Evolutionary conservation across 2,113 vertebrate genomes (phyloP).

Genomic region (Leptodactylus fuscus): DNA sequence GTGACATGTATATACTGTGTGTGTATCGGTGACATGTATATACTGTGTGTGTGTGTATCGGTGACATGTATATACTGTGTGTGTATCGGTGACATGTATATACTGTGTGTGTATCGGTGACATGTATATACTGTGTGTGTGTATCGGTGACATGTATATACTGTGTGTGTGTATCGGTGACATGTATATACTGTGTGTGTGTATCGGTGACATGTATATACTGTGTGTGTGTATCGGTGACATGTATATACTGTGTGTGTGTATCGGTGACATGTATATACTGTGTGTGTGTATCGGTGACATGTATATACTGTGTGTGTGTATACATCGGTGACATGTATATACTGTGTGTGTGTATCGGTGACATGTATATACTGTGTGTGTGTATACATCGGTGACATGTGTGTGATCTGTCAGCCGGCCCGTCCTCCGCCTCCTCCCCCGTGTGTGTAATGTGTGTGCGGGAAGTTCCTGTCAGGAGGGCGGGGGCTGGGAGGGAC

Average conservation of each 20-base stretch:
- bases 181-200: background rate
- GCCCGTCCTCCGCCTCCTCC: background rate
- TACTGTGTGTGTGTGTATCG: background rate
- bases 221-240: too few species aligned
- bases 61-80: background rate
- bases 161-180: too few species aligned
- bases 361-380: background rate
- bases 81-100: background rate
- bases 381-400: background rate
- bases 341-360: background rate
- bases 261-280: background rate
- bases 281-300: background rate
- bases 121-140: background rate
- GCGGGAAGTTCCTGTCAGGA: conserved; percentile 54
- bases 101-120: too few species aligned
- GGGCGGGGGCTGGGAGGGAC: conserved; percentile 54
- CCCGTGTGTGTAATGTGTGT: conserved; percentile 21
- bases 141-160: too few species aligned
- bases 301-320: background rate
- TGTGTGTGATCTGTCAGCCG: conserved; percentile 38
- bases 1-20: background rate
- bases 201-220: too few species aligned
- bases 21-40: background rate
- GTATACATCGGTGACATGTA: background rate
- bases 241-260: too few species aligned